Evolutionary conservation across 2,113 vertebrate species (phyloP).

Genomic region (Larimichthys crocea): DNA sequence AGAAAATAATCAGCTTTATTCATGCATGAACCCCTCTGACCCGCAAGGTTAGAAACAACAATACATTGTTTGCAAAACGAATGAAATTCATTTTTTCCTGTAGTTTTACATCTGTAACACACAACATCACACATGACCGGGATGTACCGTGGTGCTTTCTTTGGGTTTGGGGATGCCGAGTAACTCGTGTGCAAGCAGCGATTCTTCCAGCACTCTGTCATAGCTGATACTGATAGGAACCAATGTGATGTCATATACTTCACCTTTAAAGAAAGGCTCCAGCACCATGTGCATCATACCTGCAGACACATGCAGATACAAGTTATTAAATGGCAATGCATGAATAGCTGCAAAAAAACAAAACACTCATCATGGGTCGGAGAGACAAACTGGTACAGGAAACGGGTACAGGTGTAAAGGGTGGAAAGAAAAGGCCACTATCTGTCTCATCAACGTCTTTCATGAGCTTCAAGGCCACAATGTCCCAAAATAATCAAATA

Average conservation of each 20-base stretch:
- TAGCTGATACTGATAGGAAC: constrained; percentile 98
- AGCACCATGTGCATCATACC: constrained; percentile 97
- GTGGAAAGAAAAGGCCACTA: background rate
- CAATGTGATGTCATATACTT: constrained; percentile 93
- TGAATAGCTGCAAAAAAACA: background rate
- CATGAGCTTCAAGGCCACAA: background rate
- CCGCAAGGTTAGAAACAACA: background rate
- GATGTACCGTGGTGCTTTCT: constrained; percentile 90
- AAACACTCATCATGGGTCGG: too few species aligned
- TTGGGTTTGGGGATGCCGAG: constrained; percentile 95
- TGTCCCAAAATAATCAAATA: background rate
- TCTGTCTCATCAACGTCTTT: background rate
- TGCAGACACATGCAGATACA: constrained; percentile 66
- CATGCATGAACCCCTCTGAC: background rate
- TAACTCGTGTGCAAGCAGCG: constrained; percentile 91
- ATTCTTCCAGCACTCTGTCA: constrained; percentile 94
- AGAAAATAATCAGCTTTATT: constrained; percentile 21
- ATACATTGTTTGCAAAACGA: background rate
- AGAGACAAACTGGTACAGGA: background rate
- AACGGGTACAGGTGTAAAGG: background rate
- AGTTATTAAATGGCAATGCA: background rate
- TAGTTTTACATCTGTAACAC: background rate
- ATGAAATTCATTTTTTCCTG: background rate
- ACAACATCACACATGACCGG: background rate
- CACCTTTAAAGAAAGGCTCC: constrained; percentile 95